These are phyloP conservation scores for Myotis pilosus DNA, from an alignment of 2,797 vertebrate genomes.

Conservation along the genomic window DNA sequence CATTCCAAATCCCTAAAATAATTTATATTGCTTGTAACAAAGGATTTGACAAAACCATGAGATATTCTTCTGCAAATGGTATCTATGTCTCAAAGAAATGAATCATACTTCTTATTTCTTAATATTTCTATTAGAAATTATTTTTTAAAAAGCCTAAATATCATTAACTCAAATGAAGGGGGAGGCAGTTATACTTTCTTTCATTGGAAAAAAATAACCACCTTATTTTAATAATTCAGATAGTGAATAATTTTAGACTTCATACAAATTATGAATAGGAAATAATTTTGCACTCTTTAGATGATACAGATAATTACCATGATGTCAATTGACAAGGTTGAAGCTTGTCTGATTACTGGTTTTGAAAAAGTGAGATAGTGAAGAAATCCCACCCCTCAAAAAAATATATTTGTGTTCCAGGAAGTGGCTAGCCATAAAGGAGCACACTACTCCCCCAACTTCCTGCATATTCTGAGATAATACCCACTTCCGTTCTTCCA, in stretches of 20 bases:
- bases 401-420: background rate
- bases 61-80: background rate
- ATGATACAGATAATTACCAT: background rate
- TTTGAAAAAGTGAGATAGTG: background rate
- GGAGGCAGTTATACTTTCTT: background rate
- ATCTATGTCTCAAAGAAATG: background rate
- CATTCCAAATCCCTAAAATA: background rate
- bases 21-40: background rate
- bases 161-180: background rate
- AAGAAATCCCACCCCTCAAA: background rate
- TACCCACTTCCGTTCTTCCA: background rate
- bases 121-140: constrained; percentile 1
- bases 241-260: background rate
- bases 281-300: background rate
- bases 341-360: background rate
- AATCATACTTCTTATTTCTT: background rate
- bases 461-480: background rate
- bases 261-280: background rate
- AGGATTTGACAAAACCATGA: background rate
- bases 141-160: background rate
- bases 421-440: background rate
- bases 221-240: background rate
- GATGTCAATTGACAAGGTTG: background rate
- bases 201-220: background rate
- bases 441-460: background rate